These are phyloP conservation scores for Anoplius nigerrimus DNA, from an alignment of 2,888 invertebrate genomes.

Conservation along the genomic window DNA sequence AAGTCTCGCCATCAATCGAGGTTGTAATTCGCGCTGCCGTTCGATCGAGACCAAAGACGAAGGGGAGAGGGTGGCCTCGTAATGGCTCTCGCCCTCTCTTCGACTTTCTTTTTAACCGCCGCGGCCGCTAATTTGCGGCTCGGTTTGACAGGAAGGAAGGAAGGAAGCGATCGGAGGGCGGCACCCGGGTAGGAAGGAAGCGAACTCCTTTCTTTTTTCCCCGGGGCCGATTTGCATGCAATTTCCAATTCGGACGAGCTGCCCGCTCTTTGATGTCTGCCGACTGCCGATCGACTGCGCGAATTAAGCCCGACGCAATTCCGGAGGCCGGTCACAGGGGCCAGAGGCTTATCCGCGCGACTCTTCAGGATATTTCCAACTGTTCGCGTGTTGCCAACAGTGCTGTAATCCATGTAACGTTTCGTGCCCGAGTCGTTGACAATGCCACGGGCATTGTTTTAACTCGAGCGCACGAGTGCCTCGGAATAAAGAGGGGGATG, in stretches of 20 bases:
- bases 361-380: no score
- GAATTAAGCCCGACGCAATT: background rate
- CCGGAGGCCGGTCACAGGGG: no score
- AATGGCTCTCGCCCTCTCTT: conserved; percentile 45
- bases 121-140: conserved; percentile 63
- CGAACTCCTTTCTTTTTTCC: conserved; percentile 58
- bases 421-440: background rate
- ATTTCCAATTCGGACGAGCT: conserved; percentile 36
- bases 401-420: conserved; percentile 19
- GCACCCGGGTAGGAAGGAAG: conserved; percentile 43
- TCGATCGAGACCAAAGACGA: background rate
- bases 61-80: conserved; percentile 12
- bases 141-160: conserved; percentile 67
- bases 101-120: conserved; percentile 62
- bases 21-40: no score
- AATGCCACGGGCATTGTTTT: conserved; percentile 43
- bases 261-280: conserved; percentile 33
- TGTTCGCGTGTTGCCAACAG: no score
- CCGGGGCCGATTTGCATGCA: conserved; percentile 64
- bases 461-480: conserved; percentile 30
- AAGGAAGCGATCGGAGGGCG: conserved; percentile 51
- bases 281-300: conserved; percentile 46
- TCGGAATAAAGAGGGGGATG: conserved; percentile 29
- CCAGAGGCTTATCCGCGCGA: no score
- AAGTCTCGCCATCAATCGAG: no score